Conservation (phyloP, 2,113 vertebrate species). For the Uria aalge region DNA sequence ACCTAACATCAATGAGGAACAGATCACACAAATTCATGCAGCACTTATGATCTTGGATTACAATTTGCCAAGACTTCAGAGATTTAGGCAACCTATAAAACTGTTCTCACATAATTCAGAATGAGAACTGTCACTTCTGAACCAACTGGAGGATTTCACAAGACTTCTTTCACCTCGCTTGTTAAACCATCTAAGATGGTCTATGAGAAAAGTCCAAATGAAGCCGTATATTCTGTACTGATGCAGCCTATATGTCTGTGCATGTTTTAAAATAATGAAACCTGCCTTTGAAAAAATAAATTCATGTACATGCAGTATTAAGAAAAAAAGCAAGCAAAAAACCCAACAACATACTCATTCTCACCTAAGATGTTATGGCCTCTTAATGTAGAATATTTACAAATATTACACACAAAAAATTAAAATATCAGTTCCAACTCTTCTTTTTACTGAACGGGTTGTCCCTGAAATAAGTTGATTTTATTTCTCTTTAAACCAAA, state of each 20-base stretch:
- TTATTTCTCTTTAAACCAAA: not conserved
- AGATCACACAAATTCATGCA: not conserved
- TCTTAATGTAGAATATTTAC: not conserved
- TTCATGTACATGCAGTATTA: not conserved
- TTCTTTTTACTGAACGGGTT: not conserved
- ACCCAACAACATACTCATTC: rapidly evolving
- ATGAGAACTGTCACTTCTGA: not conserved
- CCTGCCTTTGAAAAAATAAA: rapidly evolving
- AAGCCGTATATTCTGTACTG: not conserved
- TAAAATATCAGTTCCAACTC: not conserved
- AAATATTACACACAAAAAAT: not conserved
- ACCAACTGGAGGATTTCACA: not conserved
- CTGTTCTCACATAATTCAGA: not conserved
- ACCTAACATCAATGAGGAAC: not conserved
- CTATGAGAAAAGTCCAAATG: not conserved
- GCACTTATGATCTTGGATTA: not conserved
- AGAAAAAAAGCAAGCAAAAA: not conserved
- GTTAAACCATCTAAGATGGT: not conserved
- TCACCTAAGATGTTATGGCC: not conserved
- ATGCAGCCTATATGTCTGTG: not conserved
- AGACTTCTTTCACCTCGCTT: not conserved
- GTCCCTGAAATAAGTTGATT: not conserved
- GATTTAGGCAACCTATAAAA: not conserved
- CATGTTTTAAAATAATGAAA: not conserved
- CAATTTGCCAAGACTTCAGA: not conserved